Base-by-base conservation (phyloP, 2,113 vertebrate species). In the Centropristis striata region DNA sequence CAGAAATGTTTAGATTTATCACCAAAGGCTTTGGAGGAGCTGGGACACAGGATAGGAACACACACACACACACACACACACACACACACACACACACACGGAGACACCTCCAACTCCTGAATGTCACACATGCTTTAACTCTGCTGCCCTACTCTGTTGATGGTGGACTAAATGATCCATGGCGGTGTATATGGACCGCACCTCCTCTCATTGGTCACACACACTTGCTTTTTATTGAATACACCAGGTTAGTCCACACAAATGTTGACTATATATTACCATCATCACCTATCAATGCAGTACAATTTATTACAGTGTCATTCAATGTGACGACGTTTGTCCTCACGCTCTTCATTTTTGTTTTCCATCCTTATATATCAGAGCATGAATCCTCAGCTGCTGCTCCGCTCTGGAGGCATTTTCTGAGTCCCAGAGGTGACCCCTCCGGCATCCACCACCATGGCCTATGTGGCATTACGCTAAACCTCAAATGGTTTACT, bases 401-500 rank as follows among this genome's bases (percentile, higher is more conserved):
- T 77, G 23, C 47, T 60, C 71, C 15, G 41, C 36, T 71, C 64
- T 14, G 28, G 27, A 69, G 69, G 46, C 65, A 15, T 83, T 87
- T 73, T 60, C 63, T 27, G 60, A 16, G 37, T 83, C 74, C 85
- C 81, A 68, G 44, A 83, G 71, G 80, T 86, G 88, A 87, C 89
- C 85, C 71, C 68, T 84, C 57, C 67, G 82, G 87, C 84, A 86
- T 86, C 50, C 27, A 36, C 41, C 55, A 18, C 61, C 72, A 21
- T 4, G 60, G 70, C 86, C 73, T 66, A 36, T 71, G 58, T 41
- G 79, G 83, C 87, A 71, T 90, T 82, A 81, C 4, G 44, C 81
- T 90, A 87, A 90, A 90, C 81, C 90, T 81, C 75, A 91, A 92
- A 92, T 88, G 85, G 78, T 93, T 92, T 92, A 91, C 80, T 75